These are phyloP conservation scores for Subanguina moxae DNA, from an alignment of 1,140 invertebrate species.

Conservation along the genomic window DNA sequence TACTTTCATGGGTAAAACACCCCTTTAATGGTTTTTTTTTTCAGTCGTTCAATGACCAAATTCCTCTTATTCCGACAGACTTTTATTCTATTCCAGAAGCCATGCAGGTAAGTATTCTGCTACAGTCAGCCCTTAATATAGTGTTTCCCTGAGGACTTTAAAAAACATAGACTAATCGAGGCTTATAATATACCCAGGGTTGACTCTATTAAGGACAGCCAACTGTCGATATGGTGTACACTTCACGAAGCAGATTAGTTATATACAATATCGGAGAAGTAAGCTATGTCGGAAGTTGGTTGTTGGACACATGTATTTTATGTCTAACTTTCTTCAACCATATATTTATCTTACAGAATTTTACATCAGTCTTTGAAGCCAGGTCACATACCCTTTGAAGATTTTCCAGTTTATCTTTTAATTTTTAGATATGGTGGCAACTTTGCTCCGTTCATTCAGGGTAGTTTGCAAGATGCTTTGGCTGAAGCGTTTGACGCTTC, in stretches of 20 bases:
- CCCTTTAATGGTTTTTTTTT: not conserved
- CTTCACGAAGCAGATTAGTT: no score
- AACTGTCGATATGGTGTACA: no score
- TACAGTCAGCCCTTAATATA: no score
- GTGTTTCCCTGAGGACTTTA: no score
- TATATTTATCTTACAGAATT: conserved; percentile 24
- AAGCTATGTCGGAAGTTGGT: no score
- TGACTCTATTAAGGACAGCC: no score
- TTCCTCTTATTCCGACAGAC: conserved; percentile 44
- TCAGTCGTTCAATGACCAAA: conserved; percentile 12
- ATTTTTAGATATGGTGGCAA: conserved; percentile 37
- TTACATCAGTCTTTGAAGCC: conserved; percentile 43
- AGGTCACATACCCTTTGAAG: conserved; percentile 26
- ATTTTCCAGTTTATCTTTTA: conserved; percentile 8
- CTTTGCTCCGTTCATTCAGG: conserved; percentile 31
- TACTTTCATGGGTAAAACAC: no score
- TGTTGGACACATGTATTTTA: no score
- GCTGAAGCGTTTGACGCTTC: conserved; percentile 37
- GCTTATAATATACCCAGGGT: no score
- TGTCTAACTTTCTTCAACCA: no score
- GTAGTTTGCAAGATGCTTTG: conserved; percentile 27
- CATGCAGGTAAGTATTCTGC: conserved; percentile 6
- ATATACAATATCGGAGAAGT: no score
- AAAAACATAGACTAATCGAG: no score
- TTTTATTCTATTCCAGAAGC: conserved; percentile 40